Conservation (phyloP, 92 coral and sea anemone genomes). For the Zoanthus sansibaricus region DNA sequence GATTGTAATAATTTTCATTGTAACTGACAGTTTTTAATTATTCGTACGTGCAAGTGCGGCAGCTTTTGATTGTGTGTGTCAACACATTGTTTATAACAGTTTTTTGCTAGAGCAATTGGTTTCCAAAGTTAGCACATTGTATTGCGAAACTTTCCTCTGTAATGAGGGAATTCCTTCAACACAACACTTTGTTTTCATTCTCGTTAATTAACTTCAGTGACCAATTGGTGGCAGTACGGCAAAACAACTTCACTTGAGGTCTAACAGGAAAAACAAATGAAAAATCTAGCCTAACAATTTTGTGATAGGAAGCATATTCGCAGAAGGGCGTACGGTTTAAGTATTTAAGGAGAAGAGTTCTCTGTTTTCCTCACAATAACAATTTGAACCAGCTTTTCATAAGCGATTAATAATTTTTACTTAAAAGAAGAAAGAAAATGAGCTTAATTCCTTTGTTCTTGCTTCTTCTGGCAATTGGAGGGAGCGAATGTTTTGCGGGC, state of each 20-base stretch:
- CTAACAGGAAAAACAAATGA: not conserved
- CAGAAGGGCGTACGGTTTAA: no score
- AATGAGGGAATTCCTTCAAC: not conserved
- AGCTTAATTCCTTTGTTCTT: no score
- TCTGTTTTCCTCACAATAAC: no score
- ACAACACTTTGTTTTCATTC: not conserved
- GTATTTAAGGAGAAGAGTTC: no score
- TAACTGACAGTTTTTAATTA: no score
- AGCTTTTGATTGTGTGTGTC: not conserved
- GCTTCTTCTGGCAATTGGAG: no score
- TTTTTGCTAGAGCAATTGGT: not conserved
- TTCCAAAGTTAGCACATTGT: not conserved
- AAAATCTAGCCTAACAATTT: not conserved
- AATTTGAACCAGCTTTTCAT: no score
- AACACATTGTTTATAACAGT: not conserved
- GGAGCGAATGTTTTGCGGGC: no score
- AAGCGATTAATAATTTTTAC: no score
- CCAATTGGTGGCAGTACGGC: not conserved
- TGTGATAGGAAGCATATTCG: not conserved
- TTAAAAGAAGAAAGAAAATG: no score
- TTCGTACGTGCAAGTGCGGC: no score
- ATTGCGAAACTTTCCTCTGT: not conserved
- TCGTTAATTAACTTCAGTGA: not conserved
- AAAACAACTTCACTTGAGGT: not conserved
- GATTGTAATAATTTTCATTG: no score